A percentile compares a stretch with the other conserved stretches of the same genome.
These are phyloP conservation scores for Dorcus parallelipipedus DNA, from an alignment of 2,888 invertebrate species.

Conservation along the genomic window DNA sequence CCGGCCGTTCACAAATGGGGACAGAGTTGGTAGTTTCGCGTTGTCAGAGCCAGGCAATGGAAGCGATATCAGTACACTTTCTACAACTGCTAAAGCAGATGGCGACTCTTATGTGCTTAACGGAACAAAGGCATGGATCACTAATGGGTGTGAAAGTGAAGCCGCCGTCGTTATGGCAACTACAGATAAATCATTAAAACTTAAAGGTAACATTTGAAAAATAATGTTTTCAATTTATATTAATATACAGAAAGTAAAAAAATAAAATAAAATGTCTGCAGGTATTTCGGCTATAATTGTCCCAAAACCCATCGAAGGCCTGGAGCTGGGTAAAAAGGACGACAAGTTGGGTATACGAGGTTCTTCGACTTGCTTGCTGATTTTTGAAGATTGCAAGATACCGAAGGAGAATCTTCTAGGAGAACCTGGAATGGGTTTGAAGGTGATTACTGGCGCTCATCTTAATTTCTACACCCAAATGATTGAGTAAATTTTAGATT, in stretches of 20 bases:
- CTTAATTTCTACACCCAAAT: not conserved
- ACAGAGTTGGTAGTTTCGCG: slow-evolving; percentile 84
- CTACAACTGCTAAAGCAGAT: slow-evolving; percentile 73
- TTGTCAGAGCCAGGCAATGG: slow-evolving; percentile 93
- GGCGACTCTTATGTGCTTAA: slow-evolving; percentile 72
- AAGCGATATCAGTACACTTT: slow-evolving; percentile 95
- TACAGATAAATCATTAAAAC: slow-evolving; percentile 76
- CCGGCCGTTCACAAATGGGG: slow-evolving; percentile 69
- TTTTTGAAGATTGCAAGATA: slow-evolving; percentile 87
- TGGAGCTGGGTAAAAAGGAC: slow-evolving; percentile 89
- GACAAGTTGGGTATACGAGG: slow-evolving; percentile 77
- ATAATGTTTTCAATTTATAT: no score
- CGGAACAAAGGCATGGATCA: slow-evolving; percentile 95
- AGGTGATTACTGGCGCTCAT: slow-evolving; percentile 43
- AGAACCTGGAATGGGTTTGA: slow-evolving; percentile 82
- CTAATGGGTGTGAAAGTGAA: slow-evolving; percentile 85
- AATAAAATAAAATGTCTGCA: slow-evolving; percentile 13
- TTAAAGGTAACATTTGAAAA: slow-evolving; percentile 51
- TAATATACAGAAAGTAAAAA: no score
- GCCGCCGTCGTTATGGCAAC: slow-evolving; percentile 85
- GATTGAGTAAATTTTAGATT: slow-evolving; percentile 51
- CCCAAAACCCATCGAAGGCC: slow-evolving; percentile 75
- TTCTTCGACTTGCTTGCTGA: slow-evolving; percentile 88
- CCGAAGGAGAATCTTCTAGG: slow-evolving; percentile 84
- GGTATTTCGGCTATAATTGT: slow-evolving; percentile 91